Conservation (phyloP, 2,888 invertebrate species). For the Cetonia aurata region DNA sequence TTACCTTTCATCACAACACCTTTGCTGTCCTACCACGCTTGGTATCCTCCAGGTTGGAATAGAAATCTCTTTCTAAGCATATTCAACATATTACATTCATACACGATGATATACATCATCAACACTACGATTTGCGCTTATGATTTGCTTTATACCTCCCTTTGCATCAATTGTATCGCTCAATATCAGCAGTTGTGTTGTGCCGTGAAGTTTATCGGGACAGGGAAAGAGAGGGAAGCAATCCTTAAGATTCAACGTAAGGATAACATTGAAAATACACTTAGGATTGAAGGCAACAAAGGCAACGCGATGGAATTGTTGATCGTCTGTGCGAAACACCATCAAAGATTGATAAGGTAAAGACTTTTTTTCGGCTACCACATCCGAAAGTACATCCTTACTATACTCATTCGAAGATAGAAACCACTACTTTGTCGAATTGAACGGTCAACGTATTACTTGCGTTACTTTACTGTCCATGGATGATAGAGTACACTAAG, state of each 20-base stretch:
- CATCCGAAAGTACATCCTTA: too few relatives aligned
- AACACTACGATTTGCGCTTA: conserved; percentile 46
- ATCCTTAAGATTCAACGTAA: conserved; percentile 24
- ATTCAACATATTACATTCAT: conserved; percentile 45
- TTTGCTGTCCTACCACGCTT: conserved; percentile 46
- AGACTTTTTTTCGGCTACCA: not conserved
- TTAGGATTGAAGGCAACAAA: not conserved
- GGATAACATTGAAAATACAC: conserved; percentile 19
- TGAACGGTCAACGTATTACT: too few relatives aligned
- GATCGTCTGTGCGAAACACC: conserved; percentile 46
- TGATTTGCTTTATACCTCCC: conserved; percentile 48
- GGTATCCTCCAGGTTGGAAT: conserved; percentile 48
- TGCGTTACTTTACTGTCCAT: too few relatives aligned
- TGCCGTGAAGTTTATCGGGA: conserved; percentile 41
- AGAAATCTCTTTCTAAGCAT: conserved; percentile 46
- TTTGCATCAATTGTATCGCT: conserved; percentile 47
- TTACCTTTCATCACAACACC: conserved; percentile 43
- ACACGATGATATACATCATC: conserved; percentile 43
- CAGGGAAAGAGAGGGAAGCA: conserved; percentile 35
- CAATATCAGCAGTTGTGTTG: conserved; percentile 47
- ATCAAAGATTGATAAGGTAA: conserved; percentile 48
- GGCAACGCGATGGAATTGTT: conserved; percentile 33
- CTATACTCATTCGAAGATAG: too few relatives aligned
- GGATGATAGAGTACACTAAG: too few relatives aligned
- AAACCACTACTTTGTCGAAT: too few relatives aligned